phyloP scores from a whole-genome alignment of 2,888 invertebrate genomes.

The Calliopum simillimum region DNA sequence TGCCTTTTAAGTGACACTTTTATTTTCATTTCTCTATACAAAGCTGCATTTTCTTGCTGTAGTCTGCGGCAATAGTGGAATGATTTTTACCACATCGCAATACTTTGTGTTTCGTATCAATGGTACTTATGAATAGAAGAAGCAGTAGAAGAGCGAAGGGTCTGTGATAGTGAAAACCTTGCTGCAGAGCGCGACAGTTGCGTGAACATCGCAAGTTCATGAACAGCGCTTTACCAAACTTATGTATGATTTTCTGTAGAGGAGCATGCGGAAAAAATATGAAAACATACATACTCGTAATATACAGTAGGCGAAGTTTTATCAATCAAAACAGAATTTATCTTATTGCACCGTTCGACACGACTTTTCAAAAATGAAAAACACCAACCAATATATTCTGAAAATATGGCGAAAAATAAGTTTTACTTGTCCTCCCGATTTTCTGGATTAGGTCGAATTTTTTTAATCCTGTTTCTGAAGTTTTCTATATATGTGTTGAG shows the following conservation, averaged over 20 bases:
- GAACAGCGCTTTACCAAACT: neutral
- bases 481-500: too few relatives aligned
- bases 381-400: neutral
- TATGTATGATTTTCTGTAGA: too few relatives aligned
- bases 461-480: too few relatives aligned
- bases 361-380: neutral
- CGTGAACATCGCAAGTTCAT: constrained; percentile 2
- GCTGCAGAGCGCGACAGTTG: neutral
- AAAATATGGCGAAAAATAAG: too few relatives aligned
- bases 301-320: constrained; percentile 28
- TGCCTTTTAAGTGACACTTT: too few relatives aligned
- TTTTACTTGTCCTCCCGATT: neutral
- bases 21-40: too few relatives aligned
- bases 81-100: too few relatives aligned
- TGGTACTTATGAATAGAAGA: constrained; percentile 4
- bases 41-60: too few relatives aligned
- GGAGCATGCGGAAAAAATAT: constrained; percentile 37
- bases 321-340: constrained; percentile 1
- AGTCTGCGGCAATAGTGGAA: too few relatives aligned
- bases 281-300: constrained; percentile 60
- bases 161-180: neutral
- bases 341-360: constrained; percentile 21
- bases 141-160: neutral
- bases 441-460: too few relatives aligned
- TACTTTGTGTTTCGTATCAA: too few relatives aligned